Conservation (phyloP, 2,888 invertebrate genomes). For the Oscheius sp. region DNA sequence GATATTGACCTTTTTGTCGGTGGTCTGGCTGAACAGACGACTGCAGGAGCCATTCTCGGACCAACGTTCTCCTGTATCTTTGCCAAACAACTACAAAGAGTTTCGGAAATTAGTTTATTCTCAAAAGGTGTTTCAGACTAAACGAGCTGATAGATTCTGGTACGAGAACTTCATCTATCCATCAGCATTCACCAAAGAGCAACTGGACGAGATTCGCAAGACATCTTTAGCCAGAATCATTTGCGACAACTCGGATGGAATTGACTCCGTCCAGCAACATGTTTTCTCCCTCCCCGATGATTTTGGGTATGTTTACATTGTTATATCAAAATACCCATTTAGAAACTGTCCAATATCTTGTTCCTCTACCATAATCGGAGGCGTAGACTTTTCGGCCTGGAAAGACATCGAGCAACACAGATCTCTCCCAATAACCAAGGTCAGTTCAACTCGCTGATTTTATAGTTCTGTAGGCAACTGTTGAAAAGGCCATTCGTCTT, state of each 20-base stretch:
- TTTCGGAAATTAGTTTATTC: conserved; percentile 11
- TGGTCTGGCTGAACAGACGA: conserved; percentile 71
- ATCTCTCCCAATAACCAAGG: conserved; percentile 67
- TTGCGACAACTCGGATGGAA: conserved; percentile 71
- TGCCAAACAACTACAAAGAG: conserved; percentile 69
- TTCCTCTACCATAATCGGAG: conserved; percentile 62
- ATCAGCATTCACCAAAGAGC: conserved; percentile 69
- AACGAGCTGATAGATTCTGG: conserved; percentile 72
- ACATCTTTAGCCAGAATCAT: conserved; percentile 68
- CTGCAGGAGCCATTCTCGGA: conserved; percentile 65
- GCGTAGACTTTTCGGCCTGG: conserved; percentile 61
- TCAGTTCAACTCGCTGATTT: conserved; percentile 10
- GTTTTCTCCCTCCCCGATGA: conserved; percentile 69
- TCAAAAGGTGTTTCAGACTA: conserved; percentile 44
- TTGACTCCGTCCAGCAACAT: conserved; percentile 67
- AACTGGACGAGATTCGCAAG: conserved; percentile 69
- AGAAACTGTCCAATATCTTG: conserved; percentile 71
- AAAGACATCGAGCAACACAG: conserved; percentile 67
- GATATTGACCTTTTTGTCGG: conserved; percentile 72
- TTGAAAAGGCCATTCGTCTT: conserved; percentile 69
- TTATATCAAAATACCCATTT: conserved; percentile 12
- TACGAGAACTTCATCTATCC: conserved; percentile 74
- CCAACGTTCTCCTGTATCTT: conserved; percentile 72
- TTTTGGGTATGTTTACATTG: conserved; percentile 60
- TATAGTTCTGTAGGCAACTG: conserved; percentile 51